Evolutionary conservation across 2,797 vertebrate species (phyloP).

Genomic region (Enteromius argenteus): DNA sequence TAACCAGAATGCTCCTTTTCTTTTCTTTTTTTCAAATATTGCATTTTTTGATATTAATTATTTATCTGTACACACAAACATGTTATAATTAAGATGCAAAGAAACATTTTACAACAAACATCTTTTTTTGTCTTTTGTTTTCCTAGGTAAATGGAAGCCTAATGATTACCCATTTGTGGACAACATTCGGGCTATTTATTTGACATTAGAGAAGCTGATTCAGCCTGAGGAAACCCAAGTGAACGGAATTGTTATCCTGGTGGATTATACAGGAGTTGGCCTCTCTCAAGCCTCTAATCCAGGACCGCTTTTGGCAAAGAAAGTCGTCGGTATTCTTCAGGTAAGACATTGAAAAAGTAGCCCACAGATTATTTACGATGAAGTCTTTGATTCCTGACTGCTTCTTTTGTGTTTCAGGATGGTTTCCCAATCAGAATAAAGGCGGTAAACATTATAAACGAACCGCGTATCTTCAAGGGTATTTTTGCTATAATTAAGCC

Average conservation of each 20-base stretch:
- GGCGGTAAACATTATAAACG: conserved; percentile 96
- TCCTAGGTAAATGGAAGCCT: conserved; percentile 92
- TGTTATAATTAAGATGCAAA: neutral
- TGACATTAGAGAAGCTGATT: conserved; percentile 97
- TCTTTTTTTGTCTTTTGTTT: conserved; percentile 4
- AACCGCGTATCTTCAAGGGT: conserved; percentile 97
- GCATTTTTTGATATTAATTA: neutral
- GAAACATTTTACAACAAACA: neutral
- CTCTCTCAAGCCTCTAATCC: conserved; percentile 98
- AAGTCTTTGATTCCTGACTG: conserved; percentile 42
- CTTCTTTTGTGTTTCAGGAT: conserved; percentile 80
- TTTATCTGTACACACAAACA: neutral
- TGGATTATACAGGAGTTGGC: conserved; percentile 96
- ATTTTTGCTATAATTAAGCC: conserved; percentile 99
- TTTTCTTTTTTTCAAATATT: neutral
- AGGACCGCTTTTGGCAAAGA: conserved; percentile 97
- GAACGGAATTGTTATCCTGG: conserved; percentile 96
- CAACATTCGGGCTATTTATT: conserved; percentile 94
- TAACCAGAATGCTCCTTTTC: neutral
- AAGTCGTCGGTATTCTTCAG: conserved; percentile 97
- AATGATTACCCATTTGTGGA: conserved; percentile 95
- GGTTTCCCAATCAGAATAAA: conserved; percentile 99
- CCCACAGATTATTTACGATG: neutral
- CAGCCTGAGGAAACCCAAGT: conserved; percentile 98
- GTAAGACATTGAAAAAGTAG: conserved; percentile 73